A percentile compares a stretch with the other conserved stretches of the same genome.
phyloP scores from a whole-genome alignment of 2,113 vertebrate species.

The Phainopepla nitens region DNA sequence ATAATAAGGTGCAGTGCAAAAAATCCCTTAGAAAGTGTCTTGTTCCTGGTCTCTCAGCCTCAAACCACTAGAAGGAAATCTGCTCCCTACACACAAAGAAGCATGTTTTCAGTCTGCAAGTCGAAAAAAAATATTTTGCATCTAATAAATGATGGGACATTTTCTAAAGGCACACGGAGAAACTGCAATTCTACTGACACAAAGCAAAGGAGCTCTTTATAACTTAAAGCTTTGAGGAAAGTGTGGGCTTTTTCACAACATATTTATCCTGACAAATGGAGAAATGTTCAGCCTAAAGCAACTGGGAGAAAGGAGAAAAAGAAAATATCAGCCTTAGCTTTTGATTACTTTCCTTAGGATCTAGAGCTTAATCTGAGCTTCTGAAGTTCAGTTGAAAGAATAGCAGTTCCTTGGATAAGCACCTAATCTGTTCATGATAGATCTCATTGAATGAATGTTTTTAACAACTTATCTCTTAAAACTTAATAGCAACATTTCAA shows the following conservation, averaged over 20 bases:
- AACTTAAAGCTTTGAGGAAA: background rate
- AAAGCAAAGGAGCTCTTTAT: background rate
- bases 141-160: background rate
- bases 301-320: background rate
- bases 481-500: background rate
- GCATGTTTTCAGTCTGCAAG: background rate
- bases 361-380: background rate
- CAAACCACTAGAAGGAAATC: background rate
- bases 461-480: background rate
- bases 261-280: background rate
- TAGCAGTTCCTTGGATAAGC: background rate
- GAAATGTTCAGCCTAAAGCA: background rate
- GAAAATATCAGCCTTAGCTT: background rate
- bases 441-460: background rate
- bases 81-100: background rate
- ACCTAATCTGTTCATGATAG: background rate
- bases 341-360: background rate
- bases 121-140: background rate
- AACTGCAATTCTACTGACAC: background rate
- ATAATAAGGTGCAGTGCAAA: background rate
- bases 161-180: background rate
- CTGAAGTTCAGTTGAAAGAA: conserved; percentile 10
- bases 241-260: background rate
- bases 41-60: background rate
- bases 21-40: background rate